These are phyloP conservation scores for Acanthiza pusilla DNA, from an alignment of 2,797 vertebrate genomes.

Conservation along the genomic window DNA sequence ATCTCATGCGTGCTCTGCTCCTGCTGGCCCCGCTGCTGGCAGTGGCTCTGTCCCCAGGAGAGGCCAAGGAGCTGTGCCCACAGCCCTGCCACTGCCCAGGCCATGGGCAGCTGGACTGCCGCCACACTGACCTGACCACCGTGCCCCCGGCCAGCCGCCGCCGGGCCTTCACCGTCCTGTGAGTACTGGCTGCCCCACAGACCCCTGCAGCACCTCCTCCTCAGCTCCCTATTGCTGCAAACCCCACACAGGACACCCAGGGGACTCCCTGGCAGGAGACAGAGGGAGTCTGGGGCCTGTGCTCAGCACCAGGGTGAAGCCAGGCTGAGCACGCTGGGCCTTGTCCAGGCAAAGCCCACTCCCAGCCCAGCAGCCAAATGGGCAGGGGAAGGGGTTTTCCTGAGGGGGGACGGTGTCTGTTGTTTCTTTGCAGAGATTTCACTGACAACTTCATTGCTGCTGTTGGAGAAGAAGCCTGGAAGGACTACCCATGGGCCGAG, in stretches of 20 bases:
- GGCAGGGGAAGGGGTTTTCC: background rate
- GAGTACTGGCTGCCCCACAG: background rate
- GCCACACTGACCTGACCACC: background rate
- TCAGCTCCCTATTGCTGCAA: background rate
- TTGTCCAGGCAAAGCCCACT: background rate
- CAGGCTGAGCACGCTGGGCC: background rate
- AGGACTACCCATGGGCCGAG: slow-evolving; percentile 42
- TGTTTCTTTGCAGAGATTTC: slow-evolving; percentile 58
- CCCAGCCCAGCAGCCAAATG: background rate
- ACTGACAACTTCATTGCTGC: slow-evolving; percentile 50
- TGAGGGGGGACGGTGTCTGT: background rate
- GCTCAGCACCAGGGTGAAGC: background rate
- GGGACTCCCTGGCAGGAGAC: background rate
- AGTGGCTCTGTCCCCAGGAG: too few relatives aligned
- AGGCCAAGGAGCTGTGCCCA: background rate
- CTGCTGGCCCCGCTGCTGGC: too few relatives aligned
- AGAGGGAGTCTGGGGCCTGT: rapidly evolving
- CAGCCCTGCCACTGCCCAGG: background rate
- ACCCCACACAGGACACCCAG: background rate
- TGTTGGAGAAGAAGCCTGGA: slow-evolving; percentile 17
- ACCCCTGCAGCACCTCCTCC: background rate
- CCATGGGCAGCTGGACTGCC: background rate
- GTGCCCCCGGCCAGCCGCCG: background rate
- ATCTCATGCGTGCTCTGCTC: too few relatives aligned
- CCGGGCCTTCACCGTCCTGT: background rate